Base-by-base conservation (phyloP, 2,113 vertebrate species). In the Scatophagus argus region DNA sequence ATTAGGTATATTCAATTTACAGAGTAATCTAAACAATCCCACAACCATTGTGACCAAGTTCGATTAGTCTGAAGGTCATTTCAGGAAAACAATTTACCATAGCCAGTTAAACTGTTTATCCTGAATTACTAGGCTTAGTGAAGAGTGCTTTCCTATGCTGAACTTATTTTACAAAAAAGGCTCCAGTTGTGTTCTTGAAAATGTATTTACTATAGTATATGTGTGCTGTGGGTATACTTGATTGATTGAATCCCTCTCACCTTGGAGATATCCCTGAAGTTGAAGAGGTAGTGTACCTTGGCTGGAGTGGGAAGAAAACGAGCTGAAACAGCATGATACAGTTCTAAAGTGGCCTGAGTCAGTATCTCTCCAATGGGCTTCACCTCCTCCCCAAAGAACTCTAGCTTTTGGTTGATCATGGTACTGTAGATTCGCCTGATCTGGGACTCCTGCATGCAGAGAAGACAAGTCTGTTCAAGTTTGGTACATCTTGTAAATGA, bases 281-380 rank as follows among this genome's bases (percentile, higher is more conserved):
- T 97, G 92, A 97, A 98, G 64, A 97, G 95, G 89, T 98, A 98
- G 85, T 98, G 97, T 76, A 95, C 96, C 89, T 96, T 97, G 72
- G 96, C 95, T 0, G 97, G 96, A 0, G 96, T 97, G 56, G 96
- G 96, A 73, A 96, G 94, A 86, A 98, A 98, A 55, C 84, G 91
- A 51, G 94, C 91, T 0, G 92, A 90, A 52, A 97, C 90, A 0
- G 89, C 91, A 6, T 93, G 86, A 85, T 96, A 97, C n/a, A 98
- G 82, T 0, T 98, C 95, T 46, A 97, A 68, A 0, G 96, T 97
- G 49, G 96, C 96, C 82, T 95, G 93, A 0, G 96, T 96, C 72
- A 96, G 72, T 64, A 95, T 43, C 0, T 89, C 90, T 51, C 95
- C 97, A 0, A 96, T 91, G 34, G 96, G 95, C 76, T 96, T 96